phyloP scores from a whole-genome alignment of 2,888 invertebrate genomes.

The Harmothoe impar region DNA sequence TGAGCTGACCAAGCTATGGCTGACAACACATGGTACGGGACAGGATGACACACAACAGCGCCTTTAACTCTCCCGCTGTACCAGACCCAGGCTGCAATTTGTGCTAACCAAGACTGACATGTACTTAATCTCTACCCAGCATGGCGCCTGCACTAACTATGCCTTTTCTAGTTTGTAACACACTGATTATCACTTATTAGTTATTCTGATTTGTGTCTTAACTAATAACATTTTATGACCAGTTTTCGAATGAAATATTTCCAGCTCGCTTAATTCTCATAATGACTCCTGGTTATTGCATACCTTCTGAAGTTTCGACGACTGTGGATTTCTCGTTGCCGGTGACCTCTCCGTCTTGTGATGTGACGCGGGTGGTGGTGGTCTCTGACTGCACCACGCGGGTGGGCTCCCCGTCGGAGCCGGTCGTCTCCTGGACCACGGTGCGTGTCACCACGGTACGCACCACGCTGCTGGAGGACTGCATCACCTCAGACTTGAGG shows the following conservation, averaged over 20 bases:
- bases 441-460: constrained; percentile 34
- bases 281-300: too few relatives aligned
- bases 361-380: constrained; percentile 45
- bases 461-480: constrained; percentile 46
- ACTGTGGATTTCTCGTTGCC: constrained; percentile 53
- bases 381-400: constrained; percentile 56
- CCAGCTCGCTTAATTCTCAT: too few relatives aligned
- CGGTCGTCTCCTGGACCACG: constrained; percentile 52
- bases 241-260: too few relatives aligned
- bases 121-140: too few relatives aligned
- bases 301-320: constrained; percentile 37
- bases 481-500: constrained; percentile 19
- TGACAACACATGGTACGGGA: too few relatives aligned
- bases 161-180: neutral
- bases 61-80: too few relatives aligned
- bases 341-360: constrained; percentile 51
- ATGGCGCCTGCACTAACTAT: neutral
- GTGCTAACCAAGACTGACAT: too few relatives aligned
- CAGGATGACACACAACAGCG: too few relatives aligned
- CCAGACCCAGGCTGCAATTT: too few relatives aligned
- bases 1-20: too few relatives aligned
- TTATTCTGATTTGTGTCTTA: too few relatives aligned
- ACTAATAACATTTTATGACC: too few relatives aligned
- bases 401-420: constrained; percentile 3
- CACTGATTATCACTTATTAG: neutral